Conservation (phyloP, 2,888 invertebrate species). For the Troides aeacus region DNA sequence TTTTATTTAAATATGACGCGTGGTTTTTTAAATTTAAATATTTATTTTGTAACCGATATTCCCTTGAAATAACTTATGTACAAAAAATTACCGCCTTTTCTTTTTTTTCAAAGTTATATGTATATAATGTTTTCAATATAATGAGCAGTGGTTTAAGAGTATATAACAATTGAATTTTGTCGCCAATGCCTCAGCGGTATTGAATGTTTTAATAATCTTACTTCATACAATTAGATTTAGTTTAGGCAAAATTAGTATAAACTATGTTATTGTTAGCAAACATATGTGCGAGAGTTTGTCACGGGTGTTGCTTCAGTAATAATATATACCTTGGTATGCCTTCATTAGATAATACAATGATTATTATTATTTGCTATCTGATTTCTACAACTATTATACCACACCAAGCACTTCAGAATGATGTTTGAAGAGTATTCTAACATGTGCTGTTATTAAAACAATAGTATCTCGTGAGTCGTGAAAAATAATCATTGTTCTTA, state of each 20-base stretch:
- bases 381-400: slow-evolving; percentile 36
- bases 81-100: slow-evolving; percentile 37
- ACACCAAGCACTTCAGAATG: slow-evolving; percentile 5
- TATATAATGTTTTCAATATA: slow-evolving; percentile 68
- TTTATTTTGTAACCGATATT: not conserved
- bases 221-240: slow-evolving; percentile 66
- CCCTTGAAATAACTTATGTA: slow-evolving; percentile 35
- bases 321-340: slow-evolving; percentile 67
- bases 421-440: slow-evolving; percentile 32
- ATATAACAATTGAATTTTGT: slow-evolving; percentile 38
- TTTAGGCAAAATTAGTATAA: slow-evolving; percentile 66
- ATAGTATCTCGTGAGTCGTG: slow-evolving; percentile 44
- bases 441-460: slow-evolving; percentile 47
- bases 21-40: not conserved
- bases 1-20: not conserved
- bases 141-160: slow-evolving; percentile 46
- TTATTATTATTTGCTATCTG: slow-evolving; percentile 40
- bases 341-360: slow-evolving; percentile 60
- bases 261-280: slow-evolving; percentile 63
- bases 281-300: slow-evolving; percentile 53
- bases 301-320: slow-evolving; percentile 60
- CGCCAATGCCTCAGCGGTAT: slow-evolving; percentile 35
- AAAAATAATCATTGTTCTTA: not conserved
- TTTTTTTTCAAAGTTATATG: slow-evolving; percentile 50
- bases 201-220: slow-evolving; percentile 39